Evolutionary conservation across 2,113 vertebrate genomes (phyloP).

Genomic region (Odontesthes bonariensis): DNA sequence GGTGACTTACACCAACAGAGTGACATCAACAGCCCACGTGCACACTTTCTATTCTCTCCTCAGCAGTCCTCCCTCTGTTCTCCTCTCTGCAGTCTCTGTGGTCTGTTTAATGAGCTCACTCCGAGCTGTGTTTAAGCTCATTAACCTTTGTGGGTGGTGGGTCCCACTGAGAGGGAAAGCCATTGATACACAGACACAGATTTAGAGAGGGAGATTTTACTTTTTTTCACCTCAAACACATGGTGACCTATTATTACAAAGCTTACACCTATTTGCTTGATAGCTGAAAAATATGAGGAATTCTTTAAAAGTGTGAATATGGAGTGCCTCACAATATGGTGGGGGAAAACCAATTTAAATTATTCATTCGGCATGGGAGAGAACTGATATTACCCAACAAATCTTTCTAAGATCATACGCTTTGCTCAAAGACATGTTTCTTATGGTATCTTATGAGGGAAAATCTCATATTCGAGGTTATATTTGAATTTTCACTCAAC

Average conservation of each 20-base stretch:
- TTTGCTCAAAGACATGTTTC: neutral
- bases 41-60: conserved; percentile 23
- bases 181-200: conserved; percentile 64
- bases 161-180: conserved; percentile 71
- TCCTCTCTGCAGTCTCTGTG: conserved; percentile 59
- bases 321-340: no score
- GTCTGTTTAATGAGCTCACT: conserved; percentile 89
- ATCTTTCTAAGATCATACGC: neutral
- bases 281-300: neutral
- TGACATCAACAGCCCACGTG: conserved; percentile 44
- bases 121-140: conserved; percentile 91
- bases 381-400: neutral
- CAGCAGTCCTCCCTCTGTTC: conserved; percentile 32
- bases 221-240: conserved; percentile 45
- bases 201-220: conserved; percentile 41
- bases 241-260: conserved; percentile 19
- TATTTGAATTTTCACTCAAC: no score
- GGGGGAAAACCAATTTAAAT: neutral
- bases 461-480: no score
- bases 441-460: neutral
- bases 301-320: neutral
- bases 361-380: no score
- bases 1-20: conserved; percentile 7
- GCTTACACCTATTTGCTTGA: conserved; percentile 15
- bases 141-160: conserved; percentile 88